Percentiles rank a stretch among this genome's conserved stretches.
Evolutionary conservation across 2,888 invertebrate genomes (phyloP).

Genomic region (Drosophila bunnanda): DNA sequence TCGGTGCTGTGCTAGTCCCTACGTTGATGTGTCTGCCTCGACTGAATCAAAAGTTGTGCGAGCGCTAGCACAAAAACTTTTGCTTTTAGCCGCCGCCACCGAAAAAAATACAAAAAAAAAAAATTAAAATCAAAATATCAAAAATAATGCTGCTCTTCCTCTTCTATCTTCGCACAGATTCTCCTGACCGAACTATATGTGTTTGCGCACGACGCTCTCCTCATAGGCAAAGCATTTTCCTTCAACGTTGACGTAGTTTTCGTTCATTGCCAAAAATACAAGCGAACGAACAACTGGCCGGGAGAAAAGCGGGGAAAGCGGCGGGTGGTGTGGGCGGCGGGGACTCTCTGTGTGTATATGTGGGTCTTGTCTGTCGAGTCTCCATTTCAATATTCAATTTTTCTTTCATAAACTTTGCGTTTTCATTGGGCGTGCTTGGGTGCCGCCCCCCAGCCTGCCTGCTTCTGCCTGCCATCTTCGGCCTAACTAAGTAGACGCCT

Average conservation of each 20-base stretch:
- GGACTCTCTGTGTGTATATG: slow-evolving; percentile 43
- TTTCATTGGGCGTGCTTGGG: slow-evolving; percentile 45
- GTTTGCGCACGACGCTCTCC: slow-evolving; percentile 77
- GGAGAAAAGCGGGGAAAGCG: slow-evolving; percentile 10
- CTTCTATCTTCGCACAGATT: slow-evolving; percentile 41
- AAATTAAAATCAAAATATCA: slow-evolving; percentile 36
- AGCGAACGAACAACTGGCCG: slow-evolving; percentile 22
- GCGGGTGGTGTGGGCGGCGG: slow-evolving; percentile 31
- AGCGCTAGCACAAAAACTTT: slow-evolving; percentile 77
- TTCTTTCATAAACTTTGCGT: slow-evolving; percentile 75
- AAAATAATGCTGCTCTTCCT: slow-evolving; percentile 49
- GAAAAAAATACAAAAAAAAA: slow-evolving; percentile 13
- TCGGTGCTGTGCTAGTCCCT: slow-evolving; percentile 36
- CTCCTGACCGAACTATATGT: slow-evolving; percentile 41
- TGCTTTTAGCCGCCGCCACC: slow-evolving; percentile 64
- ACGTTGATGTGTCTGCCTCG: slow-evolving; percentile 81
- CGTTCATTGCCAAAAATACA: slow-evolving; percentile 83
- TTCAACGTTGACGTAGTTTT: slow-evolving; percentile 72
- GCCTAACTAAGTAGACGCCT: slow-evolving; percentile 48
- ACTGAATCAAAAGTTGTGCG: slow-evolving; percentile 85
- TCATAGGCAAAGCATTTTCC: slow-evolving; percentile 64
- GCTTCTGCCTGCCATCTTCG: slow-evolving; percentile 8
- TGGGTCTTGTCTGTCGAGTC: slow-evolving; percentile 61
- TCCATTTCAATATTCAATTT: slow-evolving; percentile 77
- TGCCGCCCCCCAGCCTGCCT: neutral